Evolutionary conservation across 2,113 vertebrate species (phyloP).

Genomic region (Mellivora capensis): DNA sequence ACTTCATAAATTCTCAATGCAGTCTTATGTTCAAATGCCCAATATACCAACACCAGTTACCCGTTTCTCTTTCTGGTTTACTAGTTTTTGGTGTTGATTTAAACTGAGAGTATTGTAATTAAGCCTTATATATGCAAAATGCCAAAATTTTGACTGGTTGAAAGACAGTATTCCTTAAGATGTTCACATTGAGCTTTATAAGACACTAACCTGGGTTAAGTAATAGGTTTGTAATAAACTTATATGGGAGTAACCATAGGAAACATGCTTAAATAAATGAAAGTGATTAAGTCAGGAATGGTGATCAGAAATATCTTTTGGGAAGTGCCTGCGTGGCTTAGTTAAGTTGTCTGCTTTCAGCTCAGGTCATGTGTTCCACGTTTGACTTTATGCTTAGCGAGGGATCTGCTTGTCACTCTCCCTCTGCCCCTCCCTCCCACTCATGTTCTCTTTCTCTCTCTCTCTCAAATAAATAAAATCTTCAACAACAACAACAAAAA

Average conservation of each 20-base stretch:
- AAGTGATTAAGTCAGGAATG: background rate
- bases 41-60: background rate
- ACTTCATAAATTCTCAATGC: background rate
- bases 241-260: background rate
- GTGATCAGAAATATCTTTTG: background rate
- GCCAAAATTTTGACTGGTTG: background rate
- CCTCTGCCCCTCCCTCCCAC: background rate
- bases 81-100: constrained; percentile 7
- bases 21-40: background rate
- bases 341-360: background rate
- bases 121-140: background rate
- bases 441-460: no score
- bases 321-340: background rate
- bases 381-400: background rate
- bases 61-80: background rate
- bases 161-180: background rate
- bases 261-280: background rate
- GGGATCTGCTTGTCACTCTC: background rate
- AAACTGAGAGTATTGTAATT: background rate
- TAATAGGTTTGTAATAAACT: constrained; percentile 27
- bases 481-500: background rate
- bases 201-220: background rate
- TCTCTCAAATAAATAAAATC: background rate
- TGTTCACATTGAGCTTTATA: background rate
- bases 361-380: background rate